Percentiles rank a stretch among this genome's conserved stretches.
Evolutionary conservation across 2,888 invertebrate genomes (phyloP).

Genomic region (Agrilus mali): DNA sequence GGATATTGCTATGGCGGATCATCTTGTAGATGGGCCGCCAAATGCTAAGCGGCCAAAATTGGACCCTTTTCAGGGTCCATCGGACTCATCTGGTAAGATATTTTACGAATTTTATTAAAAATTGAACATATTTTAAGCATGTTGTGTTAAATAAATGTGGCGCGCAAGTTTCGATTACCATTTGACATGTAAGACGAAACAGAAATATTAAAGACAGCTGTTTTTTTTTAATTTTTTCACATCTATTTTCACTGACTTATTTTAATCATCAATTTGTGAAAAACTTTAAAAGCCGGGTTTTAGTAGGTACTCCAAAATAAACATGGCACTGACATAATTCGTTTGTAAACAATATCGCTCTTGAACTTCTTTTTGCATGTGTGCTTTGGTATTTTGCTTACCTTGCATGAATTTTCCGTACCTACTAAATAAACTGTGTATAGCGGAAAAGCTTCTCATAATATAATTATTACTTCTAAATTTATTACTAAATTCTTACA

Average conservation of each 20-base stretch:
- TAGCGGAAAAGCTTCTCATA: not conserved
- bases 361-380: constrained; percentile 22
- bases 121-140: constrained; percentile 14
- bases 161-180: constrained; percentile 31
- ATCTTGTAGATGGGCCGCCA: constrained; percentile 89
- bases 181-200: constrained; percentile 21
- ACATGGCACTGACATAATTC: not conserved
- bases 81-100: constrained; percentile 66
- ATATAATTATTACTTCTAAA: too few relatives aligned
- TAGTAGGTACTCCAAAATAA: not conserved
- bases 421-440: not conserved
- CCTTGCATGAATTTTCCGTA: not conserved
- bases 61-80: constrained; percentile 70
- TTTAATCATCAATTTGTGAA: constrained; percentile 1
- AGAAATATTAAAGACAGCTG: constrained; percentile 21
- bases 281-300: not conserved
- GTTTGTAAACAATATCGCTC: constrained; percentile 20
- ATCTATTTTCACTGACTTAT: not conserved
- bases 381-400: constrained; percentile 13
- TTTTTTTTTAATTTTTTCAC: constrained; percentile 10
- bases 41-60: constrained; percentile 87
- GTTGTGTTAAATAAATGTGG: constrained; percentile 20
- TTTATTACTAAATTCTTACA: too few relatives aligned
- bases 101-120: constrained; percentile 10
- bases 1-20: constrained; percentile 71